Evolutionary conservation across 2,797 vertebrate genomes (phyloP).

Genomic region (Spizella passerina): DNA sequence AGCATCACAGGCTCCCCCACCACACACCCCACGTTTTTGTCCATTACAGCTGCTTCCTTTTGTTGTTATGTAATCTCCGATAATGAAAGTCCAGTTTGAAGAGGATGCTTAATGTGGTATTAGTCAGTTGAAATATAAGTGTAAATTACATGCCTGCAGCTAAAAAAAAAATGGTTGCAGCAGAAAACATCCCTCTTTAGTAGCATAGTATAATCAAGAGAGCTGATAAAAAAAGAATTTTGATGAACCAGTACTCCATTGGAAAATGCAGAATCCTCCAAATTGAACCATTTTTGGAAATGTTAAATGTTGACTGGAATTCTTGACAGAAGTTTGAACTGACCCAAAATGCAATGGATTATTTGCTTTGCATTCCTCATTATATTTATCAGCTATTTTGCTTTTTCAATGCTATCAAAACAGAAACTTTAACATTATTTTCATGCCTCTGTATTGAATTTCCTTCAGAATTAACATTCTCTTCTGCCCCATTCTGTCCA

Average conservation of each 20-base stretch:
- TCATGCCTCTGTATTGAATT: not conserved
- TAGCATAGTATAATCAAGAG: conserved; percentile 36
- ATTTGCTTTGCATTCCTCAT: conserved; percentile 17
- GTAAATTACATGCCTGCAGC: conserved; percentile 68
- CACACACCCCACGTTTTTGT: not conserved
- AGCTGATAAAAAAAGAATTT: conserved; percentile 47
- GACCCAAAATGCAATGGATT: conserved; percentile 25
- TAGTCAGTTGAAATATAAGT: conserved; percentile 63
- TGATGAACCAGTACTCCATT: conserved; percentile 17
- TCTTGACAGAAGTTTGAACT: conserved; percentile 20
- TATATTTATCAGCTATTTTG: conserved; percentile 37
- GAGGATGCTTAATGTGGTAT: conserved; percentile 59
- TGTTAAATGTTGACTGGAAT: conserved; percentile 24
- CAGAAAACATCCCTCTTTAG: conserved; percentile 59
- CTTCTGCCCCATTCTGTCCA: not conserved
- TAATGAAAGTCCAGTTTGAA: conserved; percentile 61
- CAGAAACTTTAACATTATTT: conserved; percentile 37
- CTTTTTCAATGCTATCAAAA: not conserved
- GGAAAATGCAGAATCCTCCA: conserved; percentile 50
- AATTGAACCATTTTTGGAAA: conserved; percentile 36
- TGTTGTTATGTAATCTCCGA: conserved; percentile 33
- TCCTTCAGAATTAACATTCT: conserved; percentile 41
- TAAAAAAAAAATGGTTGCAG: conserved; percentile 61
- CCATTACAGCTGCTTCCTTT: not conserved
- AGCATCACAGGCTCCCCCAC: not conserved